Evolutionary conservation across 2,888 invertebrate genomes (phyloP), one percentile per base, ranked within the genome.

Genomic region (Ennomos quercinarius): DNA sequence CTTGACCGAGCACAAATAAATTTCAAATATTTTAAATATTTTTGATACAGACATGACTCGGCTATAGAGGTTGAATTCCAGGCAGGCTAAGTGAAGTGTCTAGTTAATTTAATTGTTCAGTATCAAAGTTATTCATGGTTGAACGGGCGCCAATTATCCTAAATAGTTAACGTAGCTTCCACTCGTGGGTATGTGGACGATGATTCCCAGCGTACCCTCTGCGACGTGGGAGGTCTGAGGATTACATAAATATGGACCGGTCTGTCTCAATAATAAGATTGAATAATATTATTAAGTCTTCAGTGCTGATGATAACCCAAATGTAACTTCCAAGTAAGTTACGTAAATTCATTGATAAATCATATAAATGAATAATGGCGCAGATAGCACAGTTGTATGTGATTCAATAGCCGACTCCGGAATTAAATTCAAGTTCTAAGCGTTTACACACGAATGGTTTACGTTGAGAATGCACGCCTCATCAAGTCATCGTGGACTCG

Each of bases 221-320:
- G 63, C 83, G 68, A 74, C 78, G 82, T 84, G 85, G 85, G 85
- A 78, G 84, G 84, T 85, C 84, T 42, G 50, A 50, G 55, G 54
- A 58, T 62, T 58, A 64, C 62, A 67, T 65, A 64, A 65, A 69
- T 67, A 67, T 69, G 63, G 63, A 57, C 60, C 63, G 57, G 50
- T 52, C 61, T 62, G 42, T 54, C 46, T 61, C 57, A 64, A 55
- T 55, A 56, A 55, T 61, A 63, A 61, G 55, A 68, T 66, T 63
- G 57, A 68, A 56, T 56, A 46, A 57, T 53, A 61, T 6, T 6
- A 27, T 27, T 4, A 27, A 27, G 27, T 27, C 27, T 27, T 27
- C 27, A 27, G 6, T 6, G n/a, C n/a, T n/a, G 3, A 27, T 27
- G 27, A 27, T 53, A 54, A 17, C 43, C 42, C 35, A 61, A 46